Base-by-base conservation (phyloP, 2,797 vertebrate genomes). In the Rhadinocentrus ornatus region DNA sequence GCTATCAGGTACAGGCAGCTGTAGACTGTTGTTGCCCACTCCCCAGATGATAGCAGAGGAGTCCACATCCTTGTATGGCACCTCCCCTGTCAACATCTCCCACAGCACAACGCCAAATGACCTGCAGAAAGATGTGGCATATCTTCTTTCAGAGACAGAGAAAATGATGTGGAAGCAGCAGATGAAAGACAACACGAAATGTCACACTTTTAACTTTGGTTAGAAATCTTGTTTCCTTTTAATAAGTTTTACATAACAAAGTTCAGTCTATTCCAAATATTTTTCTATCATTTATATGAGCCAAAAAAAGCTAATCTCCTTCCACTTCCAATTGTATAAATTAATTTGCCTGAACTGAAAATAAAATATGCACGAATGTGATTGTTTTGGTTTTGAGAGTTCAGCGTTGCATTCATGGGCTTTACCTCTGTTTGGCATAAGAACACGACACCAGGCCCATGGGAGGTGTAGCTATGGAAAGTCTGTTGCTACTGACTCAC, bases 1-100 rank as follows among this genome's bases (percentile, higher is more conserved):
- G 92, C 96, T 95, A 50, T 97, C 96, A 24, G 97, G 97, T 2
- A 99, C 94, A 3, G 97, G 97, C 85, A 99, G 94, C 87, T 98
- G 96, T 15, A 99, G 95, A 88, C 97, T 98, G 92, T 99, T 99
- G 93, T 97, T 99, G 55, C 97, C 97, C 57, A 99, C 97, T 2
- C 97, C 97, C 97, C 97, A 99, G 83, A 99, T 99, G 66, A 99
- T 99, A 71, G 97, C 97, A 0, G 97, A 99, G 2, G 97, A 99
- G 86, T 99, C 97, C 77, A 99, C 97, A 0, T 99, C 97, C 91
- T 97, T 99, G 86, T 99, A 99, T 64, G 97, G 97, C 80, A 98
- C 97, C 92, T 98, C 97, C 0, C 97, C 97, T 0, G 97, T 98
- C 85, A 98, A 87, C 91, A 98, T 95, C 94, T 99, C 97, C 97